Conservation (phyloP, 2,888 invertebrate species). For the Ariolimax columbianus region DNA sequence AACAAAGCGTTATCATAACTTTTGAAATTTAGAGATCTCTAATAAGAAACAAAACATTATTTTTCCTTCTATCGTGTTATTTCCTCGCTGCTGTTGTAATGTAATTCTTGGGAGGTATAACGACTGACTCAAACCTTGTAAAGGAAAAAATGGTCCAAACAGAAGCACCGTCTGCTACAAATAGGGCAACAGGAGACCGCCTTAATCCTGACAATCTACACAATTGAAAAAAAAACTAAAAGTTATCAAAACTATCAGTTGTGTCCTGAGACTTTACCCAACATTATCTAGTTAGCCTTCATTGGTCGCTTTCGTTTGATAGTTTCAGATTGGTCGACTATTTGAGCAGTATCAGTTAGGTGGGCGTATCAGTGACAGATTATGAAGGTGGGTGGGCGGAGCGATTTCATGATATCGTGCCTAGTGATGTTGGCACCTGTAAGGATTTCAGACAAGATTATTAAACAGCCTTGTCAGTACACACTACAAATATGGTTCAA, state of each 20-base stretch:
- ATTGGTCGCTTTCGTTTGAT: slow-evolving; percentile 40
- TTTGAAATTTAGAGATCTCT: background rate
- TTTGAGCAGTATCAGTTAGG: slow-evolving; percentile 4
- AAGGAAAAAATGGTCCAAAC: slow-evolving; percentile 28
- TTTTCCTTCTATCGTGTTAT: background rate
- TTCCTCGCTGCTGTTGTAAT: background rate
- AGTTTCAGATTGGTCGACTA: slow-evolving; percentile 33
- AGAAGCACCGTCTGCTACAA: slow-evolving; percentile 24
- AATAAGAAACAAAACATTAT: slow-evolving; percentile 1
- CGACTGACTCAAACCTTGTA: background rate
- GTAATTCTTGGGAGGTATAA: background rate
- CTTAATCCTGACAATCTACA: background rate
- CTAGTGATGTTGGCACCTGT: background rate
- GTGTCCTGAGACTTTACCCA: background rate
- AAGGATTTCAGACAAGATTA: slow-evolving; percentile 14
- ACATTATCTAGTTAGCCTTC: background rate
- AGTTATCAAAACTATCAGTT: background rate
- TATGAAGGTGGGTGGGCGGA: slow-evolving; percentile 8
- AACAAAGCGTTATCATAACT: slow-evolving; percentile 23
- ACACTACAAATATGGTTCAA: background rate
- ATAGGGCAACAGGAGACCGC: slow-evolving; percentile 19
- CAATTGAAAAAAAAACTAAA: background rate
- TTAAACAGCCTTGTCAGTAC: background rate
- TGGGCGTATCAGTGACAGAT: slow-evolving; percentile 9
- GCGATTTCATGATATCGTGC: background rate